Conservation (phyloP, 2,797 vertebrate species). For the Trichosurus vulpecula region DNA sequence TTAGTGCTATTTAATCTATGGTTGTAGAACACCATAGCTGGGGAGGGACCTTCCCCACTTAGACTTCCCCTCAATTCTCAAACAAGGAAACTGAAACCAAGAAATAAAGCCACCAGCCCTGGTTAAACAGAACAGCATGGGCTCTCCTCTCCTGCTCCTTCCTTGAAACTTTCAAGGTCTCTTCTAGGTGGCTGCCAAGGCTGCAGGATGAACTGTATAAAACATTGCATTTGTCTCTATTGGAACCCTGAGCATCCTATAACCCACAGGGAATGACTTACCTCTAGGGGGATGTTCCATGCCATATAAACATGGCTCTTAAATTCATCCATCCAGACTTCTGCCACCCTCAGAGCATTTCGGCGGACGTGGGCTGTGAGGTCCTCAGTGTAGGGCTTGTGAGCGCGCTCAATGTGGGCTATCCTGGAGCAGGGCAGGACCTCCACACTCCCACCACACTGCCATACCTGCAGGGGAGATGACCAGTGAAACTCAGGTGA, state of each 20-base stretch:
- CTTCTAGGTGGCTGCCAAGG: not conserved
- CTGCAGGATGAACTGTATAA: not conserved
- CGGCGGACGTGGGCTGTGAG: slow-evolving; percentile 94
- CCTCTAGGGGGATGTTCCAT: slow-evolving; percentile 98
- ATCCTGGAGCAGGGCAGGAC: slow-evolving; percentile 97
- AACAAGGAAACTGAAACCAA: not conserved
- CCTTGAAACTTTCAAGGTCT: not conserved
- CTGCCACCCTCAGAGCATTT: slow-evolving; percentile 95
- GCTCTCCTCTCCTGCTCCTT: not conserved
- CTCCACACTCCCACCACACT: slow-evolving; percentile 96
- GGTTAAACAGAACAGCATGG: not conserved
- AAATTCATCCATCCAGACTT: slow-evolving; percentile 99
- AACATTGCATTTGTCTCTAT: not conserved
- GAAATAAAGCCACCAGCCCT: not conserved
- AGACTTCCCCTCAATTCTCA: not conserved
- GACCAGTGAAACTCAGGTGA: not conserved
- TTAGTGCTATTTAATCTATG: not conserved
- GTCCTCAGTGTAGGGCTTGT: slow-evolving; percentile 98
- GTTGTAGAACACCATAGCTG: not conserved
- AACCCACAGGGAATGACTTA: slow-evolving; percentile 75
- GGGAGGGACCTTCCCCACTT: not conserved
- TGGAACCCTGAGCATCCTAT: slow-evolving; percentile 10
- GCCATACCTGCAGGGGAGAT: slow-evolving; percentile 90
- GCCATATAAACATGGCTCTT: slow-evolving; percentile 99
- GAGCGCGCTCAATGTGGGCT: slow-evolving; percentile 96